These are phyloP conservation scores for Phalacrocorax carbo DNA, from an alignment of 2,113 vertebrate species.

Conservation along the genomic window DNA sequence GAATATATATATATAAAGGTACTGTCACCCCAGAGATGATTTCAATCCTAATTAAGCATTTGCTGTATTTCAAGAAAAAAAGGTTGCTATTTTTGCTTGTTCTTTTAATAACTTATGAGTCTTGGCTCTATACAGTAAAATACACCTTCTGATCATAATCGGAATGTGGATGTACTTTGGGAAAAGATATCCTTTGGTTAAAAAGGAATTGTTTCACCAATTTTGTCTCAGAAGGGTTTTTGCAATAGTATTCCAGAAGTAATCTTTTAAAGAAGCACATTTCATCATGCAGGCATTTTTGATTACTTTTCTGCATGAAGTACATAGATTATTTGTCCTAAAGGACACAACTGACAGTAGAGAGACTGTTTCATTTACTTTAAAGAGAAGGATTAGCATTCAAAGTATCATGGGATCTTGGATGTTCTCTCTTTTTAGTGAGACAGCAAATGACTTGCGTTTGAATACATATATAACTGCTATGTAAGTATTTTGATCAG, in stretches of 20 bases:
- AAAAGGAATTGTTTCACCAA: slow-evolving; percentile 30
- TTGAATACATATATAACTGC: slow-evolving; percentile 64
- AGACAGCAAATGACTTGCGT: slow-evolving; percentile 59
- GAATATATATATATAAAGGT: neutral
- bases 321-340: slow-evolving; percentile 65
- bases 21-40: neutral
- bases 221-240: slow-evolving; percentile 54
- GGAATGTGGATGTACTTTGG: neutral
- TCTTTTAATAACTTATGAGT: slow-evolving; percentile 40
- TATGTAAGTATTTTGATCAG: slow-evolving; percentile 70
- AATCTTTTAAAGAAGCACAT: slow-evolving; percentile 51
- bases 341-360: slow-evolving; percentile 54
- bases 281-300: slow-evolving; percentile 32
- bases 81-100: neutral
- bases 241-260: slow-evolving; percentile 36
- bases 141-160: slow-evolving; percentile 29
- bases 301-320: slow-evolving; percentile 47
- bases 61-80: neutral
- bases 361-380: slow-evolving; percentile 59
- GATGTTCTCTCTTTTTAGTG: slow-evolving; percentile 45
- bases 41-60: neutral
- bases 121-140: slow-evolving; percentile 32
- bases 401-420: slow-evolving; percentile 62
- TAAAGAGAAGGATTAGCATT: slow-evolving; percentile 75
- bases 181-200: slow-evolving; percentile 26